Percentiles rank a stretch among this genome's conserved stretches.
Conservation (phyloP, 2,797 vertebrate genomes). For the Parauchenoglanis ngamensis region DNA sequence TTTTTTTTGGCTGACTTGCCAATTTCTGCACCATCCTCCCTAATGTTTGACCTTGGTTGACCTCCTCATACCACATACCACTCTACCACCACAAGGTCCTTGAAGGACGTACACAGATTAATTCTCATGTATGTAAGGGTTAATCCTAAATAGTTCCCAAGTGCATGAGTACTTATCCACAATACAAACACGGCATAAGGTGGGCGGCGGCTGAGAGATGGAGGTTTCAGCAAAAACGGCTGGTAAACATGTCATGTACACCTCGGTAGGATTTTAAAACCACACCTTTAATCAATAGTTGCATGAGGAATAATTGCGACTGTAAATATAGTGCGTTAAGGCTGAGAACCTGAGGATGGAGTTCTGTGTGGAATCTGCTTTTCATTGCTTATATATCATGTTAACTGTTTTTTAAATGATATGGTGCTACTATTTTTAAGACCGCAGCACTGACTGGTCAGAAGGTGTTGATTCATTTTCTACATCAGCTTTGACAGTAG, state of each 20-base stretch:
- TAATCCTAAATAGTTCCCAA: background rate
- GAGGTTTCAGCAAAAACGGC: background rate
- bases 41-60: background rate
- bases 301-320: background rate
- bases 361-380: background rate
- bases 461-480: background rate
- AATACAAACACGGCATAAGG: slow-evolving; percentile 10
- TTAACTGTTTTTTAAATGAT: background rate
- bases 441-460: background rate
- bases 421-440: background rate
- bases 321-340: background rate
- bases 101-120: background rate
- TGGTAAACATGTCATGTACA: slow-evolving; percentile 2
- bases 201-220: background rate
- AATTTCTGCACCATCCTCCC: background rate
- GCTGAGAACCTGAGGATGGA: background rate
- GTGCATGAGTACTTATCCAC: background rate
- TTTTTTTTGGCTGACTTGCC: background rate
- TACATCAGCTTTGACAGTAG: background rate
- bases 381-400: background rate
- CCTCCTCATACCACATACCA: background rate
- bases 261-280: background rate
- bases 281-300: slow-evolving; percentile 27
- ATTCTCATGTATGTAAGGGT: background rate
- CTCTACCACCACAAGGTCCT: background rate